Evolutionary conservation across 2,113 vertebrate species (phyloP).

Genomic region (Promerops cafer): DNA sequence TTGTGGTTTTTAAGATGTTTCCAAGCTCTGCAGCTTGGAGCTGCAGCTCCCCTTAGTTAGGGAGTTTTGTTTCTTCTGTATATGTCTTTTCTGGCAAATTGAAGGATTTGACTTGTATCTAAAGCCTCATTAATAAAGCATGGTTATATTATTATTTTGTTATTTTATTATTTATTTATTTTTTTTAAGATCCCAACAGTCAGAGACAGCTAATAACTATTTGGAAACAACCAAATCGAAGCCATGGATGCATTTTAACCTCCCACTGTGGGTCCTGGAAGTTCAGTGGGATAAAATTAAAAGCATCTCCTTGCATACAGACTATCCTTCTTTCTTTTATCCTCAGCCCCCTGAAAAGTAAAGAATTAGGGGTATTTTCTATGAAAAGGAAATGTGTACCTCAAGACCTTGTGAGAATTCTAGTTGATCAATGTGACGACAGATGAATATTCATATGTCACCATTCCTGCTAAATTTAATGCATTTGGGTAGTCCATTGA

Average conservation of each 20-base stretch:
- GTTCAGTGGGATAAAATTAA: neutral
- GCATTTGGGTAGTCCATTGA: neutral
- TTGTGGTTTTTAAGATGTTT: neutral
- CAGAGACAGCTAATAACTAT: neutral
- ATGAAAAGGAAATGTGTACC: neutral
- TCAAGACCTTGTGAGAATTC: neutral
- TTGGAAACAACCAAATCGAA: neutral
- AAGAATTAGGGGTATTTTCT: neutral
- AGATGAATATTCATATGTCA: neutral
- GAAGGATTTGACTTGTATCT: neutral
- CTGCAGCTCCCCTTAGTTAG: too few species aligned
- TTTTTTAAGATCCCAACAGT: neutral
- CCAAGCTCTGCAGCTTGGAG: neutral
- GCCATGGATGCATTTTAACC: neutral
- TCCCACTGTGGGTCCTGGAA: neutral
- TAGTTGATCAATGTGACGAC: neutral
- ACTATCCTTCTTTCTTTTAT: neutral
- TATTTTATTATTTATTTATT: neutral
- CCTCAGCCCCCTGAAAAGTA: neutral
- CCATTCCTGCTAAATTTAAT: neutral
- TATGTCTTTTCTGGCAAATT: neutral
- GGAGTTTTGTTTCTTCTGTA: neutral
- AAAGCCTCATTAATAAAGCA: neutral
- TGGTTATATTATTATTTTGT: neutral
- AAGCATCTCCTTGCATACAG: neutral